Evolutionary conservation across 2,888 invertebrate species (phyloP).

Genomic region (Drosophila borealis): DNA sequence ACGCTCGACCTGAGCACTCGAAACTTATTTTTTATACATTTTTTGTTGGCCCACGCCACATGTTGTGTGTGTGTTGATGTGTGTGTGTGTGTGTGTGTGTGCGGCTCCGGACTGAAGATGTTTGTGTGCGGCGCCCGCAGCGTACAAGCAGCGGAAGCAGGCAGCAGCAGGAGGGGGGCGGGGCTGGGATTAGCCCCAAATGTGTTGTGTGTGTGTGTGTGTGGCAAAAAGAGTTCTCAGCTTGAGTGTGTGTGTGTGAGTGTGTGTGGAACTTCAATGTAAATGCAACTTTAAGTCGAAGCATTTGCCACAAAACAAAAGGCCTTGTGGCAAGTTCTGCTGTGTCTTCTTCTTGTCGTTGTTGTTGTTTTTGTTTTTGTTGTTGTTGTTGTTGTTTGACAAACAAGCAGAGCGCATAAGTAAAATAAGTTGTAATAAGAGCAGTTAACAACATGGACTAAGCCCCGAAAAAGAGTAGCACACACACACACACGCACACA

Average conservation of each 20-base stretch:
- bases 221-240: slow-evolving; percentile 1
- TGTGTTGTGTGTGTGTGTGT: slow-evolving; percentile 26
- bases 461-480: slow-evolving; percentile 41
- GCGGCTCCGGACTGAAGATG: slow-evolving; percentile 59
- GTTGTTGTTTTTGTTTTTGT: slow-evolving; percentile 10
- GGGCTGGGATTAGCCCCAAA: slow-evolving; percentile 52
- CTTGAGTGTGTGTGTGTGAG: background rate
- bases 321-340: slow-evolving; percentile 35
- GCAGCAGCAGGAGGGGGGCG: background rate
- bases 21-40: slow-evolving; percentile 2
- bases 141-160: slow-evolving; percentile 61
- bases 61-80: slow-evolving; percentile 38
- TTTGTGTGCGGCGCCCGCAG: slow-evolving; percentile 73
- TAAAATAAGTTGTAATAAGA: slow-evolving; percentile 81
- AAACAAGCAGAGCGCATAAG: slow-evolving; percentile 71
- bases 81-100: slow-evolving; percentile 20
- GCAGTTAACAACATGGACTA: slow-evolving; percentile 74
- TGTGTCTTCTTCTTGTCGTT: slow-evolving; percentile 3
- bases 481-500: slow-evolving; percentile 25
- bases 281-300: slow-evolving; percentile 71
- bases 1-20: background rate
- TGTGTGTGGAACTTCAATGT: slow-evolving; percentile 54
- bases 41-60: slow-evolving; percentile 27
- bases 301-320: slow-evolving; percentile 45
- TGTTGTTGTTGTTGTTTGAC: slow-evolving; percentile 40